phyloP scores from a whole-genome alignment of 2,888 invertebrate species.

The Acanthosepion lycidas region DNA sequence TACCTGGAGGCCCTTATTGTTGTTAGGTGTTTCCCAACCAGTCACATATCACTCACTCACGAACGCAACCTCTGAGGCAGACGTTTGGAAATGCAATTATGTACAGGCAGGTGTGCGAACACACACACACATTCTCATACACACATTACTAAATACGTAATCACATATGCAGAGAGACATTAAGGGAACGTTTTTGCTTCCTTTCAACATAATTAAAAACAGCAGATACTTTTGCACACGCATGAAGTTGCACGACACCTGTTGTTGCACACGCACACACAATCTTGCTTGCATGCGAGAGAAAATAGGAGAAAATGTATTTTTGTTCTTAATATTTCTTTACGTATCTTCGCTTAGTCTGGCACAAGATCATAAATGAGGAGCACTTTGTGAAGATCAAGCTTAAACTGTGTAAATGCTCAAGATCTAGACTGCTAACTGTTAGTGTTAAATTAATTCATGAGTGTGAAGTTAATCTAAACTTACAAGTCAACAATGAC shows the following conservation, averaged over 20 bases:
- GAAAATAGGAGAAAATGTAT: not conserved
- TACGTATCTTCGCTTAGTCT: not conserved
- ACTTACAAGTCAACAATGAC: too few relatives aligned
- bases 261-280: not conserved
- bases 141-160: not conserved
- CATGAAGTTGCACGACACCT: not conserved
- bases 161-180: not conserved
- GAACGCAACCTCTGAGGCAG: not conserved
- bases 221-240: not conserved
- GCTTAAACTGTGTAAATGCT: not conserved
- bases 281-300: not conserved
- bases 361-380: not conserved
- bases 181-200: not conserved
- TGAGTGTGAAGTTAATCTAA: too few relatives aligned
- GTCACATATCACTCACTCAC: not conserved
- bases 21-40: too few relatives aligned
- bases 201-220: not conserved
- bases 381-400: not conserved
- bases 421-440: too few relatives aligned
- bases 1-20: too few relatives aligned
- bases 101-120: not conserved
- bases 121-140: not conserved
- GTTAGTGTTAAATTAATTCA: too few relatives aligned
- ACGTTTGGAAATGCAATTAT: not conserved
- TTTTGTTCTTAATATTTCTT: not conserved